A percentile compares a stretch with the other conserved stretches of the same genome.
Evolutionary conservation across 2,888 invertebrate genomes (phyloP).

Genomic region (Melanostoma scalare): DNA sequence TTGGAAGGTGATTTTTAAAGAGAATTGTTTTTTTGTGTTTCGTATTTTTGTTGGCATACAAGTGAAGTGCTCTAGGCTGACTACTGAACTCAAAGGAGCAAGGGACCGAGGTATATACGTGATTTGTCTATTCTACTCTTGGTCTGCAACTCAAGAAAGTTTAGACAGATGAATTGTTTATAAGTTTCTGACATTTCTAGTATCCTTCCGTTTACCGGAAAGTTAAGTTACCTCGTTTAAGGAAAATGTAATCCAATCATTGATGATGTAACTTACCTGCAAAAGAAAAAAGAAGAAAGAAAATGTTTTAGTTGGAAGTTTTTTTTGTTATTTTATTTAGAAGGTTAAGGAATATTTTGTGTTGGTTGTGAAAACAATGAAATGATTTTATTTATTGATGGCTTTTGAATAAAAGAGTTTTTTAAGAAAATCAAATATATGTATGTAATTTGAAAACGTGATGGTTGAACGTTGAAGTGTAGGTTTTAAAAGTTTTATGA

Average conservation of each 20-base stretch:
- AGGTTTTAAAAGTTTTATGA: too few species aligned
- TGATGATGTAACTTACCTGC: conserved; percentile 53
- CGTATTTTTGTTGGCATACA: too few species aligned
- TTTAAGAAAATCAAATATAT: too few species aligned
- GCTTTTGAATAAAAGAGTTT: too few species aligned
- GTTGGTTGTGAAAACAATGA: background rate
- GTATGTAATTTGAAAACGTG: too few species aligned
- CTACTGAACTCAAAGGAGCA: background rate
- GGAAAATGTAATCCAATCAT: conserved; percentile 44
- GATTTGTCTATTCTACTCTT: background rate
- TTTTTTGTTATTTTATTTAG: background rate
- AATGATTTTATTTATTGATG: too few species aligned
- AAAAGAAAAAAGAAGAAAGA: conserved; percentile 26
- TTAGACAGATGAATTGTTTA: conserved; percentile 35
- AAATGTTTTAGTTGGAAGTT: conserved; percentile 23
- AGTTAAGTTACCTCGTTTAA: conserved; percentile 37
- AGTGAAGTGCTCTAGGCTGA: too few species aligned
- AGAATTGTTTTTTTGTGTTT: conserved; percentile 8
- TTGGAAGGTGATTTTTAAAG: conserved; percentile 43
- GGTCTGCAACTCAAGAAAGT: conserved; percentile 16
- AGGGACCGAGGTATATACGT: conserved; percentile 16
- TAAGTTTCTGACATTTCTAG: conserved; percentile 25
- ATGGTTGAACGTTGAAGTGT: too few species aligned
- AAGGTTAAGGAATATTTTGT: background rate
- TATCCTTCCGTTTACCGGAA: conserved; percentile 8